Percentiles rank a stretch among this genome's conserved stretches.
Evolutionary conservation across 2,888 invertebrate species (phyloP).

Genomic region (Rhagophthalmus giganteus): DNA sequence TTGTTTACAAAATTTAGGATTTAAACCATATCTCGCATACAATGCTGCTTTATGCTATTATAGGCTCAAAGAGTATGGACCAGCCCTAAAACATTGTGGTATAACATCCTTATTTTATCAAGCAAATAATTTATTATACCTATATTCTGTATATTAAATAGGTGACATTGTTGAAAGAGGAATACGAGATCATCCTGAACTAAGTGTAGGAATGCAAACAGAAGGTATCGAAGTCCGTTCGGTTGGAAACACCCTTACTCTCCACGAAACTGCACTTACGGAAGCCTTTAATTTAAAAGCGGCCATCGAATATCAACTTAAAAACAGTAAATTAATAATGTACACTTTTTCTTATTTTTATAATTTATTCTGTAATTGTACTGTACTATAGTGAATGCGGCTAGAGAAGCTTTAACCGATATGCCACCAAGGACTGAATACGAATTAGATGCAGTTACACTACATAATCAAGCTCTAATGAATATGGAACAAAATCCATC

Average conservation of each 20-base stretch:
- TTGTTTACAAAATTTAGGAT: slow-evolving; percentile 86
- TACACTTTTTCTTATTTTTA: too few species aligned
- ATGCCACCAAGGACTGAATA: slow-evolving; percentile 94
- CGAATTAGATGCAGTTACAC: slow-evolving; percentile 94
- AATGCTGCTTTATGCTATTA: slow-evolving; percentile 96
- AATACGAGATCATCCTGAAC: slow-evolving; percentile 94
- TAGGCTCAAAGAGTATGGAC: slow-evolving; percentile 89
- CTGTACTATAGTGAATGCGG: slow-evolving; percentile 71
- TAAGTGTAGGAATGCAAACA: slow-evolving; percentile 96
- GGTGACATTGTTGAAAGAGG: slow-evolving; percentile 94
- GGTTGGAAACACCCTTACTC: slow-evolving; percentile 90
- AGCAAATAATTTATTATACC: background rate
- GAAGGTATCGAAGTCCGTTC: slow-evolving; percentile 91
- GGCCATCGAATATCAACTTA: slow-evolving; percentile 94
- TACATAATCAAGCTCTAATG: slow-evolving; percentile 94
- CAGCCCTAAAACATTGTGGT: slow-evolving; percentile 90
- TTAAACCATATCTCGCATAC: slow-evolving; percentile 90
- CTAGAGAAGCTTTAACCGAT: slow-evolving; percentile 83
- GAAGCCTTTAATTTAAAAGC: slow-evolving; percentile 99
- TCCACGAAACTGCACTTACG: slow-evolving; percentile 94
- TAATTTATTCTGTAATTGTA: too few species aligned
- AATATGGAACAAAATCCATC: slow-evolving; percentile 82
- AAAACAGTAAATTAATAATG: slow-evolving; percentile 64
- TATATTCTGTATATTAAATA: too few species aligned
- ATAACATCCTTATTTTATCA: slow-evolving; percentile 37